These are phyloP conservation scores for Rhineura floridana DNA, from an alignment of 2,113 vertebrate genomes.

Conservation along the genomic window DNA sequence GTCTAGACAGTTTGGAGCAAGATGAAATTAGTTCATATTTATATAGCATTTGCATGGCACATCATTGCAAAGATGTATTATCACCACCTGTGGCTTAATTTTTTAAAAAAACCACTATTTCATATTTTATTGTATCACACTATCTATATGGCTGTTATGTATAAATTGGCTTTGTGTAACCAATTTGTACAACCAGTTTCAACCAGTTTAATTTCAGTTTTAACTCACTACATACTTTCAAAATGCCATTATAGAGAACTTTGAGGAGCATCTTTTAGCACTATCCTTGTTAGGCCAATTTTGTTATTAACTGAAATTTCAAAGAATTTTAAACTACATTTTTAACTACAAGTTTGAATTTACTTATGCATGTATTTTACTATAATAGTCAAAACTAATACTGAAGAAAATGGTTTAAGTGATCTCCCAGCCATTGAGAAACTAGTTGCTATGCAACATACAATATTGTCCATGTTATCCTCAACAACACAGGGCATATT, in stretches of 20 bases:
- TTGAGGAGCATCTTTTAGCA: not conserved
- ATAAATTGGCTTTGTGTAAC: not conserved
- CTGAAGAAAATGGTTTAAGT: constrained; percentile 62
- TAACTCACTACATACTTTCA: constrained; percentile 12
- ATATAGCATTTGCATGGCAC: not conserved
- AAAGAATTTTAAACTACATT: not conserved
- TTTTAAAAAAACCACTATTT: too few species aligned
- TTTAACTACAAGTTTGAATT: constrained; percentile 3
- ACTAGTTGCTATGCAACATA: constrained; percentile 79
- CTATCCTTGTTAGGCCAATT: not conserved
- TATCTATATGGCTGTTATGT: not conserved
- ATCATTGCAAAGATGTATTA: not conserved
- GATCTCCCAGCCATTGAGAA: constrained; percentile 64
- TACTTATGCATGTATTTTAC: constrained; percentile 41
- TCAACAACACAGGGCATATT: constrained; percentile 67
- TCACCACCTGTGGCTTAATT: not conserved
- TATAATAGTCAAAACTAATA: constrained; percentile 58
- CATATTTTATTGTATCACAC: not conserved
- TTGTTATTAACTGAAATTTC: constrained; percentile 33
- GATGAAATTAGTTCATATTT: not conserved
- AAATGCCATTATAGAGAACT: not conserved
- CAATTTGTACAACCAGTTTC: not conserved
- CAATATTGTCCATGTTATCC: constrained; percentile 59
- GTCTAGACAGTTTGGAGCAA: not conserved
- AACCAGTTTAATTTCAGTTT: constrained; percentile 4